Percentiles rank a stretch among this genome's conserved stretches.
Evolutionary conservation across 2,113 vertebrate species (phyloP).

Genomic region (Salvelinus alpinus): DNA sequence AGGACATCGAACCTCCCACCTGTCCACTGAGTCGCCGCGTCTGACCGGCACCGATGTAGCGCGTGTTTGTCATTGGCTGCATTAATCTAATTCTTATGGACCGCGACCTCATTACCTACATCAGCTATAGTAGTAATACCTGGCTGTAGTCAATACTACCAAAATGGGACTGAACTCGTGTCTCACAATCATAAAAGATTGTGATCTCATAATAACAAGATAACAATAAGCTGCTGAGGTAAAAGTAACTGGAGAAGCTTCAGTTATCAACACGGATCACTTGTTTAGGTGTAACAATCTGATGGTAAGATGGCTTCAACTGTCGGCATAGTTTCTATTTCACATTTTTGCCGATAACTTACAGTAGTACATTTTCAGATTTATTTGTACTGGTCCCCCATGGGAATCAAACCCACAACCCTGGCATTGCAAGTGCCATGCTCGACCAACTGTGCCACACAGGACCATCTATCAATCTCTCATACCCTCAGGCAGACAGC

Average conservation of each 20-base stretch:
- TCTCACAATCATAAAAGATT: background rate
- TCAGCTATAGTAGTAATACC: too few relatives aligned
- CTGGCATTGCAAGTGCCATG: too few relatives aligned
- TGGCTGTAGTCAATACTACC: too few relatives aligned
- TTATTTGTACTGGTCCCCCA: too few relatives aligned
- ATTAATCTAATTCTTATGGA: background rate
- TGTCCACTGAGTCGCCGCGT: slow-evolving; percentile 25
- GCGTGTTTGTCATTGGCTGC: background rate
- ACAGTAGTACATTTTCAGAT: too few relatives aligned
- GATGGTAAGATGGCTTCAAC: background rate
- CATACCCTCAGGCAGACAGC: background rate
- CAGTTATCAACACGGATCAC: background rate
- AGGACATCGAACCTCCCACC: slow-evolving; percentile 25
- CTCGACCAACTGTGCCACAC: too few relatives aligned
- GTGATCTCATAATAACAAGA: background rate
- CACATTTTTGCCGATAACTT: too few relatives aligned
- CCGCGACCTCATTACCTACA: too few relatives aligned
- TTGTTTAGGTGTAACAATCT: background rate
- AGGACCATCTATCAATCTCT: too few relatives aligned
- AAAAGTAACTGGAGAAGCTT: background rate
- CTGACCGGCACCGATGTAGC: slow-evolving; percentile 19
- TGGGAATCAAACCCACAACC: too few relatives aligned
- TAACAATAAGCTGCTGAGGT: background rate
- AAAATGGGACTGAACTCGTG: too few relatives aligned
- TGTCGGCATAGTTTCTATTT: background rate